These are phyloP conservation scores for Drosophila nigromelanica DNA, from an alignment of 1,140 invertebrate species.

Conservation along the genomic window DNA sequence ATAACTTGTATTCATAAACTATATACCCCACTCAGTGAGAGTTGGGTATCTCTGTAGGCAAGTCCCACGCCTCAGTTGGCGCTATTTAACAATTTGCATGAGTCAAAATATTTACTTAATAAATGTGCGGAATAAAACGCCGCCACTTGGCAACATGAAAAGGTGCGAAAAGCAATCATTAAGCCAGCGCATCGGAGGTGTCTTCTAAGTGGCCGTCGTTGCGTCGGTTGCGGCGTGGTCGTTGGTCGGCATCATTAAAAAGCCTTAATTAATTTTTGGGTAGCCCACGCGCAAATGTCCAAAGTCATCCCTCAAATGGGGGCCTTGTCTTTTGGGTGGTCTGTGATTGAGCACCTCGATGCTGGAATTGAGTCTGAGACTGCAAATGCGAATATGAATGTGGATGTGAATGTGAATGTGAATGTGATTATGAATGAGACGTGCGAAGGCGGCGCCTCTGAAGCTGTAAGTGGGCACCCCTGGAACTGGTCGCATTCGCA, in stretches of 20 bases:
- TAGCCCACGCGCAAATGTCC: slow-evolving; percentile 41
- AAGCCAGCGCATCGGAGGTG: slow-evolving; percentile 32
- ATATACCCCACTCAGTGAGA: too few species aligned
- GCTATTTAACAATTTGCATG: slow-evolving; percentile 64
- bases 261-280: slow-evolving; percentile 76
- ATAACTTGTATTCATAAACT: too few species aligned
- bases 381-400: slow-evolving; percentile 12
- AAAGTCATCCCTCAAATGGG: slow-evolving; percentile 65
- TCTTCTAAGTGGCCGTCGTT: slow-evolving; percentile 15
- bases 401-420: slow-evolving; percentile 14
- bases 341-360: slow-evolving; percentile 24
- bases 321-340: slow-evolving; percentile 62
- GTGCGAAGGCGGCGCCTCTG: slow-evolving; percentile 67
- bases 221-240: not conserved
- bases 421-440: slow-evolving; percentile 20
- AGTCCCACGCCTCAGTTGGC: slow-evolving; percentile 12
- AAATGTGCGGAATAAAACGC: slow-evolving; percentile 38
- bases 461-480: slow-evolving; percentile 62
- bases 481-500: slow-evolving; percentile 39
- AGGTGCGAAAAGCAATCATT: slow-evolving; percentile 80
- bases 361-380: slow-evolving; percentile 5
- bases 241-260: slow-evolving; percentile 72
- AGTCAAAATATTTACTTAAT: slow-evolving; percentile 79
- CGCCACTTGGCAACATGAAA: slow-evolving; percentile 28
- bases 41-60: not conserved